Conservation (phyloP, 2,113 vertebrate genomes). For the Neotoma lepida region DNA sequence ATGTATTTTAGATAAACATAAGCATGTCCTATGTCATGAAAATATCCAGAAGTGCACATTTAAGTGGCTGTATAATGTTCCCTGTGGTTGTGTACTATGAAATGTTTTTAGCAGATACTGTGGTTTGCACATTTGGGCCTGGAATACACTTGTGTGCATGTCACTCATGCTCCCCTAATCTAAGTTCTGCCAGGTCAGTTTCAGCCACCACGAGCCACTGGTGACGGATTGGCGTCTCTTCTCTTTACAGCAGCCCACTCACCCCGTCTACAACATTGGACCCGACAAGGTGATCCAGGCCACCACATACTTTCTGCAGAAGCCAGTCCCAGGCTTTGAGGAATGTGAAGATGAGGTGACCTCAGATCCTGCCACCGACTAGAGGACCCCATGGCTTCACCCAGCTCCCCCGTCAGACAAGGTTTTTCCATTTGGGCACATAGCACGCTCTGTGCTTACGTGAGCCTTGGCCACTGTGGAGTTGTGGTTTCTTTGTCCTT, state of each 20-base stretch:
- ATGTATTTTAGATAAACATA: neutral
- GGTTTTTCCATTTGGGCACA: neutral
- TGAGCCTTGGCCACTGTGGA: slow-evolving; percentile 53
- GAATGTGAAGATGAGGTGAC: neutral
- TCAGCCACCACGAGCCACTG: neutral
- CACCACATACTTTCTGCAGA: slow-evolving; percentile 89
- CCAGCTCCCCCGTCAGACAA: neutral
- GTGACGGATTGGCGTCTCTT: neutral
- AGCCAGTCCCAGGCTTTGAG: slow-evolving; percentile 85
- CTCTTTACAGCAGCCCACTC: slow-evolving; percentile 90
- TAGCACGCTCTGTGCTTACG: neutral
- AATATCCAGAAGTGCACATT: neutral
- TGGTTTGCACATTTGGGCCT: neutral
- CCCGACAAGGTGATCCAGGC: slow-evolving; percentile 94
- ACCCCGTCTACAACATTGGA: slow-evolving; percentile 96
- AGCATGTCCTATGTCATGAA: neutral
- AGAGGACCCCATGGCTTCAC: slow-evolving; percentile 4
- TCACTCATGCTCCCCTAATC: neutral
- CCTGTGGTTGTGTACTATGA: neutral
- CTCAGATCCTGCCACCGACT: slow-evolving; percentile 15
- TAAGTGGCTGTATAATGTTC: neutral
- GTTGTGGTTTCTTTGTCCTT: slow-evolving; percentile 61
- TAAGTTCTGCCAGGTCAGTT: neutral
- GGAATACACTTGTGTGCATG: neutral
- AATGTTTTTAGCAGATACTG: neutral